Percentiles rank a stretch among this genome's conserved stretches.
These are phyloP conservation scores for Panagrolaimus sp. DNA, from an alignment of 1,140 invertebrate species.

Conservation along the genomic window DNA sequence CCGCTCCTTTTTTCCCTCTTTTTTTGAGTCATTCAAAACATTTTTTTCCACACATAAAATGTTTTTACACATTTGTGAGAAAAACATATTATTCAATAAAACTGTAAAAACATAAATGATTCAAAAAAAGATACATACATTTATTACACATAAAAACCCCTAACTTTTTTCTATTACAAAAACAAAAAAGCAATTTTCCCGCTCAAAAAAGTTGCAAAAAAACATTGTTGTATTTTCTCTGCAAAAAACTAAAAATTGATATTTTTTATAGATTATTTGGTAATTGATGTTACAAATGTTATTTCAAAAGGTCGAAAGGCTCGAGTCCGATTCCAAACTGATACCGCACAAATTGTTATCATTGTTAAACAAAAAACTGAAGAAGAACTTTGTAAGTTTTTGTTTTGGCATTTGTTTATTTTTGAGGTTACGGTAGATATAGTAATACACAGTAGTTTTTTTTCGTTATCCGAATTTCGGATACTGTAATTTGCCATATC, in stretches of 20 bases:
- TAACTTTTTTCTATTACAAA: too few relatives aligned
- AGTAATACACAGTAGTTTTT: too few relatives aligned
- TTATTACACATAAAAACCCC: too few relatives aligned
- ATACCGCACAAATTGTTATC: conserved; percentile 29
- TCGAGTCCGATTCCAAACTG: conserved; percentile 36
- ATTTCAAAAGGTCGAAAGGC: conserved; percentile 28
- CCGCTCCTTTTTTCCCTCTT: too few relatives aligned
- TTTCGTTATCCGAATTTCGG: too few relatives aligned
- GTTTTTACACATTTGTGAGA: not conserved
- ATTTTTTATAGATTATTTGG: conserved; percentile 45
- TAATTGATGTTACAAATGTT: conserved; percentile 46
- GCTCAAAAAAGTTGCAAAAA: not conserved
- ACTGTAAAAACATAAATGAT: too few relatives aligned
- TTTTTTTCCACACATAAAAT: too few relatives aligned
- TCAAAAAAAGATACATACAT: too few relatives aligned
- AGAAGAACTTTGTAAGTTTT: conserved; percentile 21
- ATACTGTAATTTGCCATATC: not conserved
- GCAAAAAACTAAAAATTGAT: too few relatives aligned
- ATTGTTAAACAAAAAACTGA: conserved; percentile 18
- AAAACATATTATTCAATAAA: too few relatives aligned
- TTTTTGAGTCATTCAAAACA: too few relatives aligned
- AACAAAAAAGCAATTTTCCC: conserved; percentile 21
- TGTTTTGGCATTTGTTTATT: not conserved
- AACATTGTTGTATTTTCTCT: not conserved
- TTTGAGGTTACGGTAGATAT: too few relatives aligned